phyloP scores from a whole-genome alignment of 2,797 vertebrate genomes.

The Malacoraja senta region DNA sequence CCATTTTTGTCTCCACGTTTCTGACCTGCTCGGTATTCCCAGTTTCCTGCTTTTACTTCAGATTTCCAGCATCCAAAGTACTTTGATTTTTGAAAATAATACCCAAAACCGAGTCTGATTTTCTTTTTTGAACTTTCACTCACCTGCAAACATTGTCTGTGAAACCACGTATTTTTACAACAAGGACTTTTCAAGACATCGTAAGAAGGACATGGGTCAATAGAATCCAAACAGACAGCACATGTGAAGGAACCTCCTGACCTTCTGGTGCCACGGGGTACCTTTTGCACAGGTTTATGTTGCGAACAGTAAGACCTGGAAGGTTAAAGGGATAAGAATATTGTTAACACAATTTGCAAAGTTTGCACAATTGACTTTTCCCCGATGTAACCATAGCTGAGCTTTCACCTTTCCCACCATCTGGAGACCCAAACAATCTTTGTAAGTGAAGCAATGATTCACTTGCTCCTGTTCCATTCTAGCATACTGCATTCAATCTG shows the following conservation, averaged over 20 bases:
- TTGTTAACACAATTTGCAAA: neutral
- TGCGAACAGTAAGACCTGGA: constrained; percentile 79
- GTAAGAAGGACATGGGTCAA: constrained; percentile 69
- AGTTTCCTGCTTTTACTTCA: no score
- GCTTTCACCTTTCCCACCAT: no score
- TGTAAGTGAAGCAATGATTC: no score
- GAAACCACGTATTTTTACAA: constrained; percentile 90
- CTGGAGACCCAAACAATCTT: no score
- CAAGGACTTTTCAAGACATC: constrained; percentile 77
- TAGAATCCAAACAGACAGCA: constrained; percentile 78
- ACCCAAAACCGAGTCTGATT: neutral
- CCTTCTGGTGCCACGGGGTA: constrained; percentile 45
- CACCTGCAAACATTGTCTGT: constrained; percentile 91
- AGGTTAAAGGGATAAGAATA: constrained; percentile 42
- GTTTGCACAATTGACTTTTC: neutral
- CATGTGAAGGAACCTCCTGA: constrained; percentile 67
- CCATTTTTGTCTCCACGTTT: no score
- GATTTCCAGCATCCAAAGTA: no score
- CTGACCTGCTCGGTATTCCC: no score
- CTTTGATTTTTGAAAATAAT: neutral
- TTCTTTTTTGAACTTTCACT: constrained; percentile 35
- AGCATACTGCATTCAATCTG: no score
- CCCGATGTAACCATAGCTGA: neutral
- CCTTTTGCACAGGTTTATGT: constrained; percentile 73
- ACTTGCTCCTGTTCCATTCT: no score